phyloP scores from a whole-genome alignment of 2,888 invertebrate genomes.

The Venusia cambrica region DNA sequence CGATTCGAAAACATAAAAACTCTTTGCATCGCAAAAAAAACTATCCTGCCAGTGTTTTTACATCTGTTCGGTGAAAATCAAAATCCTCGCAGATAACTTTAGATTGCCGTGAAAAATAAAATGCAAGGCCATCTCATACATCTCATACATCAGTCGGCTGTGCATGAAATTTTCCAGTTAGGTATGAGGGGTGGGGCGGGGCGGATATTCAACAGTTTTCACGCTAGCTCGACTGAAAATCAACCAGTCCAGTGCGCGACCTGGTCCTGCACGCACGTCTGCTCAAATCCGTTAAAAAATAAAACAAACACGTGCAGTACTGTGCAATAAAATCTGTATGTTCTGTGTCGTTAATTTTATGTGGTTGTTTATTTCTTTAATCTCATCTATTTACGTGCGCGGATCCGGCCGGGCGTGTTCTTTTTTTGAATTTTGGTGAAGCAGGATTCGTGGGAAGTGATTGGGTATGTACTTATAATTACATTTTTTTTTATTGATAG shows the following conservation, averaged over 20 bases:
- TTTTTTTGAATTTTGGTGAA: conserved; percentile 15
- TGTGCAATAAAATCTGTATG: conserved; percentile 22
- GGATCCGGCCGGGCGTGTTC: conserved; percentile 13
- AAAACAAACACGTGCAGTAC: conserved; percentile 22
- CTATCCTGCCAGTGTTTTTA: too few relatives aligned
- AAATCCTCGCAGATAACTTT: conserved; percentile 10
- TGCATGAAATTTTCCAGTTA: conserved; percentile 23
- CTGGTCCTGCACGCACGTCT: conserved; percentile 10
- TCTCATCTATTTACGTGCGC: conserved; percentile 6
- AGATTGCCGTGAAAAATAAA: conserved; percentile 5
- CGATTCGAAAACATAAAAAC: too few relatives aligned
- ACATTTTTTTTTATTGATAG: too few relatives aligned
- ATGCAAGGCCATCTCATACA: too few relatives aligned
- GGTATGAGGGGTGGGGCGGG: conserved; percentile 13
- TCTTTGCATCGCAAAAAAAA: too few relatives aligned
- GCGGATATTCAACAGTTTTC: conserved; percentile 21
- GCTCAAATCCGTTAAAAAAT: conserved; percentile 10
- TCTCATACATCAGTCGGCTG: conserved; percentile 9
- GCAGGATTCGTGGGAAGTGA: conserved; percentile 12
- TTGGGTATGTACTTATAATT: too few relatives aligned
- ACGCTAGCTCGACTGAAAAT: conserved; percentile 4
- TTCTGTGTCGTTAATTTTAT: conserved; percentile 20
- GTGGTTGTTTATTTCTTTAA: conserved; percentile 19
- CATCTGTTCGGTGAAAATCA: too few relatives aligned
- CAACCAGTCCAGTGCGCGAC: conserved; percentile 8